Percentiles rank a stretch among this genome's conserved stretches.
These are phyloP conservation scores for Silurus glanis DNA, from an alignment of 2,113 vertebrate genomes.

Conservation along the genomic window DNA sequence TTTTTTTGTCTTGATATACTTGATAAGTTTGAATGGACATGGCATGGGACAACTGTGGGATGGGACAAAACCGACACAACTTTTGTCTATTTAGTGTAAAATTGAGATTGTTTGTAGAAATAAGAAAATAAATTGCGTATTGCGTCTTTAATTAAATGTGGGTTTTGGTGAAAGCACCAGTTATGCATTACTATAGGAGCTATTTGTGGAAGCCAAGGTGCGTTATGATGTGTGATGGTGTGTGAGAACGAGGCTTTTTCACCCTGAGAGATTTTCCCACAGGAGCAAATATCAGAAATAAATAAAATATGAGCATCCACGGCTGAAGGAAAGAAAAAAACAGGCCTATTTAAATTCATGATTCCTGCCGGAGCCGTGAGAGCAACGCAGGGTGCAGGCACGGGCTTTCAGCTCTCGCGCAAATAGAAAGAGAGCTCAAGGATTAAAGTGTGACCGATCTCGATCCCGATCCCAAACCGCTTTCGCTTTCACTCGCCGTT, in stretches of 20 bases:
- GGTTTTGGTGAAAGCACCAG: neutral
- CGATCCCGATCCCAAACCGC: neutral
- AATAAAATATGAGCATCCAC: neutral
- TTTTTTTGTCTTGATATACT: too few species aligned
- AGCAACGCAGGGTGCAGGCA: too few species aligned
- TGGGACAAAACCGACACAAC: too few species aligned
- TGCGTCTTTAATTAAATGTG: neutral
- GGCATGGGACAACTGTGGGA: too few species aligned
- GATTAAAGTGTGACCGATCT: slow-evolving; percentile 8
- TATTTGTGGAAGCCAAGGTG: neutral
- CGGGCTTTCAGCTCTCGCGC: neutral
- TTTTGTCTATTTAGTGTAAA: too few species aligned
- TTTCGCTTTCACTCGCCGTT: neutral
- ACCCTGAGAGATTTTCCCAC: neutral
- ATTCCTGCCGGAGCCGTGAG: neutral
- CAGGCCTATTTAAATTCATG: neutral
- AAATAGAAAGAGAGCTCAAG: neutral
- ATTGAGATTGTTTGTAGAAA: neutral
- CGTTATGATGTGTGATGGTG: neutral
- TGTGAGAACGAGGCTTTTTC: neutral
- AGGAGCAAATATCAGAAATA: neutral
- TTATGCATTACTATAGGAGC: neutral
- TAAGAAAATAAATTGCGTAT: neutral
- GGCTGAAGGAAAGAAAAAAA: too few species aligned
- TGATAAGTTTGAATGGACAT: too few species aligned